Conservation (phyloP, 2,113 vertebrate species). For the Pardalotus punctatus region DNA sequence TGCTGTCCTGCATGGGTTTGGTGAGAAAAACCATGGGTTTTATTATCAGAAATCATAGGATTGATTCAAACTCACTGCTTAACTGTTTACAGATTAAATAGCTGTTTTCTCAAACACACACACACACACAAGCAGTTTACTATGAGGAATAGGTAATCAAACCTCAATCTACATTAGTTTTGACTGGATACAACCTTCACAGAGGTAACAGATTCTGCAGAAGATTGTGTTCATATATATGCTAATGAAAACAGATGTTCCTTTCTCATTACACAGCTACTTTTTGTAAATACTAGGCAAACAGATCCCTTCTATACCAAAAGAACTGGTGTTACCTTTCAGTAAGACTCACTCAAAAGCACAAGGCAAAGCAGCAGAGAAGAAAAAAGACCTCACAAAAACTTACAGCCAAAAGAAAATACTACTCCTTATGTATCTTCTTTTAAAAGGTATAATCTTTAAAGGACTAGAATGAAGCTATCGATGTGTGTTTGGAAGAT, state of each 20-base stretch:
- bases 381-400: background rate
- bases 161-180: background rate
- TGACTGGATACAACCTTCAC: background rate
- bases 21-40: background rate
- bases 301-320: background rate
- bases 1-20: background rate
- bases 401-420: background rate
- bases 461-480: background rate
- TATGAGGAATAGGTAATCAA: background rate
- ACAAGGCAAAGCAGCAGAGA: background rate
- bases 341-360: background rate
- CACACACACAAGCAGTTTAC: fast-evolving
- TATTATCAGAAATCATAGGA: background rate
- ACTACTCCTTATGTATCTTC: background rate
- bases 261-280: background rate
- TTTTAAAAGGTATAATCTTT: background rate
- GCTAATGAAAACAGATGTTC: background rate
- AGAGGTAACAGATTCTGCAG: background rate
- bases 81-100: background rate
- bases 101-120: background rate
- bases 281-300: background rate
- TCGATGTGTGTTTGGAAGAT: background rate
- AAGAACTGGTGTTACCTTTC: background rate
- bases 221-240: background rate
- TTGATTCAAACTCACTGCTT: background rate